phyloP scores from a whole-genome alignment of 2,888 invertebrate genomes.

The Parnassius smintheus region DNA sequence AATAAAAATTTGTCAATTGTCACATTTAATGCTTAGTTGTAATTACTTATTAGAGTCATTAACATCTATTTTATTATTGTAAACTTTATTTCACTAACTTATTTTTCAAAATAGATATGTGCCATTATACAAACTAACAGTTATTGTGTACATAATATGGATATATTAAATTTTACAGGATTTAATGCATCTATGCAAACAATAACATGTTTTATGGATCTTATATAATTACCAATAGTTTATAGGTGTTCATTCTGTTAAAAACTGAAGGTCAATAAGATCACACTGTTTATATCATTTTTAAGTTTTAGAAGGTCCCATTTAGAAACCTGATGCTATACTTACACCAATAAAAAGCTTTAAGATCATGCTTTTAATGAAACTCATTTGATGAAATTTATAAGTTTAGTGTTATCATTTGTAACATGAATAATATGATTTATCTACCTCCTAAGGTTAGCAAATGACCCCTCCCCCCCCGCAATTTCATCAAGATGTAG shows the following conservation, averaged over 20 bases:
- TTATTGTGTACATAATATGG: slow-evolving; percentile 34
- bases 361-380: slow-evolving; percentile 26
- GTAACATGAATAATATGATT: slow-evolving; percentile 24
- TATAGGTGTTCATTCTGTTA: slow-evolving; percentile 1
- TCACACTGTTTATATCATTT: not conserved
- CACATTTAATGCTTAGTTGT: slow-evolving; percentile 59
- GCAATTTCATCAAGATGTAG: too few species aligned
- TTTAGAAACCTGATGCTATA: slow-evolving; percentile 18
- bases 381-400: slow-evolving; percentile 22
- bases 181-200: not conserved
- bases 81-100: slow-evolving; percentile 53
- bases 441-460: slow-evolving; percentile 36
- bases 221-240: slow-evolving; percentile 6
- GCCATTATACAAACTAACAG: slow-evolving; percentile 55
- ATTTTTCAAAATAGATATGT: slow-evolving; percentile 63
- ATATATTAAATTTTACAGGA: slow-evolving; percentile 33
- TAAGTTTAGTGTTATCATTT: slow-evolving; percentile 27
- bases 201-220: slow-evolving; percentile 2
- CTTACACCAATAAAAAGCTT: slow-evolving; percentile 35
- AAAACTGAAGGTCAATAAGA: not conserved
- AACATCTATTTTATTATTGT: slow-evolving; percentile 36
- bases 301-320: not conserved
- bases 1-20: slow-evolving; percentile 50
- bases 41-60: slow-evolving; percentile 45
- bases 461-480: too few species aligned